These are phyloP conservation scores for Marronus borbonicus DNA, from an alignment of 2,888 invertebrate species.

Conservation along the genomic window DNA sequence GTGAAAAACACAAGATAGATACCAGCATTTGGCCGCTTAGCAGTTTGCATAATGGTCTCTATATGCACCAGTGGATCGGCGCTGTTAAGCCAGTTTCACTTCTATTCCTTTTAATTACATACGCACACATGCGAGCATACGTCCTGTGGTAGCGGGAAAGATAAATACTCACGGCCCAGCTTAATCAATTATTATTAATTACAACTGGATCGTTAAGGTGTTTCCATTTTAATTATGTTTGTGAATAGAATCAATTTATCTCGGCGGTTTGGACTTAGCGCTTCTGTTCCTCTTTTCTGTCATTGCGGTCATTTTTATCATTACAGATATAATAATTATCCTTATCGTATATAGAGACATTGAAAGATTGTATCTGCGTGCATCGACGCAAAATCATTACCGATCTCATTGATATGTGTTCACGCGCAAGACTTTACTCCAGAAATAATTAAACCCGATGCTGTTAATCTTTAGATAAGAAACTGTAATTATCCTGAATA, in stretches of 20 bases:
- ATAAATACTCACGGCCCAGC: conserved; percentile 45
- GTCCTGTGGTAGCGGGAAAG: conserved; percentile 43
- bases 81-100: conserved; percentile 39
- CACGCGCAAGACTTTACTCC: too few relatives aligned
- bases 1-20: conserved; percentile 66
- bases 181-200: conserved; percentile 53
- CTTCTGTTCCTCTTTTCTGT: background rate
- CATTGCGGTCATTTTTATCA: background rate
- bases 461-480: background rate
- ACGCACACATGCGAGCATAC: conserved; percentile 37
- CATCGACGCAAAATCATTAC: background rate
- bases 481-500: background rate
- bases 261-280: conserved; percentile 7
- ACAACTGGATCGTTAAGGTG: conserved; percentile 50
- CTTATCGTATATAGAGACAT: background rate
- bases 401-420: too few relatives aligned
- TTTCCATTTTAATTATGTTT: conserved; percentile 51
- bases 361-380: too few relatives aligned
- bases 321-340: conserved; percentile 10
- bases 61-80: conserved; percentile 40
- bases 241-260: conserved; percentile 42
- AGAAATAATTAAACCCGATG: too few relatives aligned
- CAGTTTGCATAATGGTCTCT: conserved; percentile 53
- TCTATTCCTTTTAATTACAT: conserved; percentile 49
- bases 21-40: conserved; percentile 54